Base-by-base conservation (phyloP, 2,113 vertebrate genomes). In the Apistogramma diplotaenia region DNA sequence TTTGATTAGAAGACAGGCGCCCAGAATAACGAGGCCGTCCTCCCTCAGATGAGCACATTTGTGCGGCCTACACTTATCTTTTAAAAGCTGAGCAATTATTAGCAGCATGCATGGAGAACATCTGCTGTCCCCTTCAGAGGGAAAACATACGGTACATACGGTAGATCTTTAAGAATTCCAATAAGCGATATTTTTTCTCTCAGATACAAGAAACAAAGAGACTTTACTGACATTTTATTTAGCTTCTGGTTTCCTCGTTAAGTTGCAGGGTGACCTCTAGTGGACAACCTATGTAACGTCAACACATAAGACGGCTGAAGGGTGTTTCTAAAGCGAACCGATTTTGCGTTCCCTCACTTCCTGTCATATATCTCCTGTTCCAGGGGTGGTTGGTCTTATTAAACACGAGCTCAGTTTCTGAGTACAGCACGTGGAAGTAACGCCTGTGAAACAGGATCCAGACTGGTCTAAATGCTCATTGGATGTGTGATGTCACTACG, bases 1-100 rank as follows among this genome's bases (percentile, higher is more conserved):
- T 65, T 10, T 43, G 61, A 65, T 65, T 65, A 65, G 35, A 37
- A 65, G 35, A 65, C 61, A 65, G 60, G 61, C 35, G 35, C 61
- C 61, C 10, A 43, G 13, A 65, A 65, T 65, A 65, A 25, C 35
- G 0, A 16, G 61, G 35, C 21, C 25, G 35, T 43, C 61, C 61
- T 65, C 61, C 60, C 61, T 65, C 61, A 65, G 61, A 43, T 3
- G 21, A 43, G 61, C 35, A 65, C 13, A 65, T 43, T 65, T 43
- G 43, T 43, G 23, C 16, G 35, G 61, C 61, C 60, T 40, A 43
- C 21, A 1, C 21, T 43, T 8, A 13, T 21, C 35, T 65, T 43
- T 43, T 65, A 37, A 65, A 25, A 65, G 60, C 43, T 65, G 25
- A 43, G 21, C 60, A 65, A 25, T 65, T 21, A 3, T 65, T 43